Evolutionary conservation across 2,888 invertebrate species (phyloP), one percentile per base, ranked within the genome.

Genomic region (Chymomyza amoena): DNA sequence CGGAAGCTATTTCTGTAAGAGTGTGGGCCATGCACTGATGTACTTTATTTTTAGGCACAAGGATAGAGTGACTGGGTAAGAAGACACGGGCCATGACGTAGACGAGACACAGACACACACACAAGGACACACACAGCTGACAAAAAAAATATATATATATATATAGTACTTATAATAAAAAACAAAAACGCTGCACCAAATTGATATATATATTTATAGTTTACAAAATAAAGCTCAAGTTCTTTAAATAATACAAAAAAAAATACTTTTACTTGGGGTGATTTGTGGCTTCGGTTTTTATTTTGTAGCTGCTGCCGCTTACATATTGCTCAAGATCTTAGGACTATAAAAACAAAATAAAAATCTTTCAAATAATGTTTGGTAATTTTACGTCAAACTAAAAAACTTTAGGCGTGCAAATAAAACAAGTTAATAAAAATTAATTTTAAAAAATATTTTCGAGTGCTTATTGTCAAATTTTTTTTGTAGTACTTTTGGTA

Each of bases 91-190:
- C 32, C 7, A 32, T 7, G 1, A 32, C 6, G 32, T 32, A 32
- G 9, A 32, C 32, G 32, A 32, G 39, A 45, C 39, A 36, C 36
- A 84, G n/a, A n/a, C 84, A 89, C 32, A 89, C 89, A 89, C 89
- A 89, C 89, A 89, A 89, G 89, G 89, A 89, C 89, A 88, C 89
- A 89, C 89, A 87, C 84, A 87, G 25, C 15, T 32, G n/a, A 36
- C 10, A 20, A 54, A 39, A 56, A 15, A 9, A 51, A 51, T 45
- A 18, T n/a, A n/a, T n/a, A 16, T 59, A 56, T 64, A 45, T 32
- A 32, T 9, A 32, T 7, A 32, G 32, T 32, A 32, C 32, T 32
- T 32, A 32, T 32, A 50, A 15, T 50, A 13, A 52, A 61, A 61
- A 15, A 52, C 56, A 61, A 15, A 66, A 36, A 39, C 25, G 3